These are phyloP conservation scores for Chrosomus eos DNA, from an alignment of 2,797 vertebrate species.

Conservation along the genomic window DNA sequence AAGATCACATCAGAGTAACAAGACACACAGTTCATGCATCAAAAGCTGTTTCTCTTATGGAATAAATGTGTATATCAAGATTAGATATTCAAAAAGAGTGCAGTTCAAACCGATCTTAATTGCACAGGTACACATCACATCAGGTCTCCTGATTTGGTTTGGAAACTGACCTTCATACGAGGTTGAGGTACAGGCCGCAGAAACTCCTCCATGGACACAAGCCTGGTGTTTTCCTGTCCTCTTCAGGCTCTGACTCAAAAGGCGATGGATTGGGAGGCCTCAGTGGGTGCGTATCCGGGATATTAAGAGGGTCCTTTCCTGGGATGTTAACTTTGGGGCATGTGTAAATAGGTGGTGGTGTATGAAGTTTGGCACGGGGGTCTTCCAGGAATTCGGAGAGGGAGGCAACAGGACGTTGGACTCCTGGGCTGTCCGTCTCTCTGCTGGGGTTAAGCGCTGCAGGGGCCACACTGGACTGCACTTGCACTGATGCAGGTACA, in stretches of 20 bases:
- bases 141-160: neutral
- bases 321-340: slow-evolving; percentile 64
- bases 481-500: slow-evolving; percentile 3
- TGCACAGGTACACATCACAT: neutral
- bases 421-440: slow-evolving; percentile 71
- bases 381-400: slow-evolving; percentile 80
- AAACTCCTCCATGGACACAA: slow-evolving; percentile 83
- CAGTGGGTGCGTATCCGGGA: slow-evolving; percentile 65
- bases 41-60: neutral
- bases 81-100: neutral
- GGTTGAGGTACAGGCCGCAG: slow-evolving; percentile 73
- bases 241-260: slow-evolving; percentile 78
- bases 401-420: slow-evolving; percentile 73
- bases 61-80: neutral
- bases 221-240: slow-evolving; percentile 74
- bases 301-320: slow-evolving; percentile 64
- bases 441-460: slow-evolving; percentile 63
- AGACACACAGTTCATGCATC: neutral
- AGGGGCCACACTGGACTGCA: slow-evolving; percentile 20
- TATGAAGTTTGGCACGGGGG: slow-evolving; percentile 71
- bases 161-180: slow-evolving; percentile 70
- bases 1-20: neutral
- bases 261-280: slow-evolving; percentile 71
- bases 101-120: neutral
- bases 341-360: slow-evolving; percentile 65